A percentile compares a stretch with the other conserved stretches of the same genome.
phyloP scores from a whole-genome alignment of 2,888 invertebrate genomes.

The Nasonovia ribisnigri region DNA sequence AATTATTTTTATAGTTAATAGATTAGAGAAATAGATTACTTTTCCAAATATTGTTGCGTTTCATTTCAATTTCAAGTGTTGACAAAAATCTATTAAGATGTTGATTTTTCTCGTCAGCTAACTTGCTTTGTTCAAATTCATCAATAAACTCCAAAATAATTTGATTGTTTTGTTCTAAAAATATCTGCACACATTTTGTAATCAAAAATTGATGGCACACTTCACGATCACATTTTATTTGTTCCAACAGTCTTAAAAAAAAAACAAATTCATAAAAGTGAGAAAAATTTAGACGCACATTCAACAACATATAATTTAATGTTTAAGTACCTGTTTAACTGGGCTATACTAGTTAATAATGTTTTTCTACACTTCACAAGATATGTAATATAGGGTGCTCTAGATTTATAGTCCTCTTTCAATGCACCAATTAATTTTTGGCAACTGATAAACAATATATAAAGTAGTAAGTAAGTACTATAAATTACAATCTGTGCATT shows the following conservation, averaged over 20 bases:
- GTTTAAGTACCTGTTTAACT: conserved; percentile 76
- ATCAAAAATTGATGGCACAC: conserved; percentile 82
- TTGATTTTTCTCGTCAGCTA: conserved; percentile 93
- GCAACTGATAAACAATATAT: conserved; percentile 72
- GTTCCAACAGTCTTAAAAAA: conserved; percentile 73
- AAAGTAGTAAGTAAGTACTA: neutral
- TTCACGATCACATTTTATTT: conserved; percentile 79
- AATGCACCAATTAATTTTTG: conserved; percentile 81
- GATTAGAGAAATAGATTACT: conserved; percentile 71
- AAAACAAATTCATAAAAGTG: conserved; percentile 66
- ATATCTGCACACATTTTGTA: conserved; percentile 82
- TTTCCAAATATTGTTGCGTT: conserved; percentile 79
- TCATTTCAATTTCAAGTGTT: conserved; percentile 78
- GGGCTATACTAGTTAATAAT: conserved; percentile 80
- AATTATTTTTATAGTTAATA: neutral
- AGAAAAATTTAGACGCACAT: conserved; percentile 65
- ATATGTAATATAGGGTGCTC: conserved; percentile 87
- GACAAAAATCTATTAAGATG: conserved; percentile 86
- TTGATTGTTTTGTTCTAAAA: conserved; percentile 83
- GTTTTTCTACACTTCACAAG: conserved; percentile 85
- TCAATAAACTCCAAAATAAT: conserved; percentile 81
- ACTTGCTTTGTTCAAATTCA: conserved; percentile 83
- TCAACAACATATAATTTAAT: neutral
- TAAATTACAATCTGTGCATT: neutral
- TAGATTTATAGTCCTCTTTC: conserved; percentile 81